phyloP scores from a whole-genome alignment of 2,888 invertebrate genomes.

The Dusona sp. region DNA sequence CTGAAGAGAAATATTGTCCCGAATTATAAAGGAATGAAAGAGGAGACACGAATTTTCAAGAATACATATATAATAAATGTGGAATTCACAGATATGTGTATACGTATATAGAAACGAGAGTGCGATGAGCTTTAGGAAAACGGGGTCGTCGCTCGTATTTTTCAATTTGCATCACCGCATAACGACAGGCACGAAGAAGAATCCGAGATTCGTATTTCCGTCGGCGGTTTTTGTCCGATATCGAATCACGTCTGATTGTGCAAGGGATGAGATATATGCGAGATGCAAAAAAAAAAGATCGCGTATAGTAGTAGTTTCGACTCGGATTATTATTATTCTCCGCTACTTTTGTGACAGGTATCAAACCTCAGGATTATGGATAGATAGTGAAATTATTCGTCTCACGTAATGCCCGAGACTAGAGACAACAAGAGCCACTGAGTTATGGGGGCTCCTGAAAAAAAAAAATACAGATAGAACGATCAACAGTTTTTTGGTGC shows the following conservation, averaged over 20 bases:
- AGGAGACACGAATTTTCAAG: neutral
- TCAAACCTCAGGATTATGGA: conserved; percentile 8
- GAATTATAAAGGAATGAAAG: neutral
- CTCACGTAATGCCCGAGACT: conserved; percentile 19
- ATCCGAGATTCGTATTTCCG: conserved; percentile 36
- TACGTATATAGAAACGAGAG: neutral
- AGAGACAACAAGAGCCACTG: neutral
- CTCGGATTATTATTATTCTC: conserved; percentile 34
- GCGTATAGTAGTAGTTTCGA: conserved; percentile 1
- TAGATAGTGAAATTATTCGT: conserved; percentile 41
- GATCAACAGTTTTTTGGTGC: neutral
- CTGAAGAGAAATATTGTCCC: neutral
- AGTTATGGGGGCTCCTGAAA: neutral
- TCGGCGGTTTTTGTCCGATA: conserved; percentile 46
- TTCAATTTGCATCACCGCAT: conserved; percentile 57
- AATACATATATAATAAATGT: neutral
- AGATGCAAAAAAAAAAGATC: neutral
- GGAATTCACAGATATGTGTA: neutral
- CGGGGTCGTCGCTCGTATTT: conserved; percentile 49
- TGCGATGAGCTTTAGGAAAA: conserved; percentile 32
- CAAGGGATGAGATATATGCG: conserved; percentile 2
- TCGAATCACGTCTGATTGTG: conserved; percentile 50
- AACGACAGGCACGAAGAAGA: conserved; percentile 33
- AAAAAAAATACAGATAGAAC: neutral
- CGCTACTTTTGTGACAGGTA: neutral